These are phyloP conservation scores for Liopterus haemorrhoidalis DNA, from an alignment of 2,888 invertebrate genomes.

Conservation along the genomic window DNA sequence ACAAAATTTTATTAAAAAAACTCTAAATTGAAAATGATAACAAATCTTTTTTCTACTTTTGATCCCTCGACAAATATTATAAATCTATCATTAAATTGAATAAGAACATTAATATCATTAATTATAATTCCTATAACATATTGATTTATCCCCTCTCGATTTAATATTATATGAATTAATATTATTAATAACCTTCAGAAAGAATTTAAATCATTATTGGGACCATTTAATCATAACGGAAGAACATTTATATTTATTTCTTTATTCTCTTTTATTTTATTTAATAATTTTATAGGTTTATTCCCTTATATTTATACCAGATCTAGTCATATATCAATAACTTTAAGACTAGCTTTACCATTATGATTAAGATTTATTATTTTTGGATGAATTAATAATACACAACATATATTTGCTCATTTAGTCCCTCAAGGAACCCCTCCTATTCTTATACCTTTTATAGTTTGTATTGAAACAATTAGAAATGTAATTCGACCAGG, in stretches of 20 bases:
- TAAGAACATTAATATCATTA: conserved; percentile 51
- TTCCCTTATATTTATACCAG: conserved; percentile 67
- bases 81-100: conserved; percentile 55
- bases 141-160: conserved; percentile 53
- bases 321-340: conserved; percentile 58
- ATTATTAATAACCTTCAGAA: conserved; percentile 48
- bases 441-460: conserved; percentile 59
- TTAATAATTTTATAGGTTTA: conserved; percentile 64
- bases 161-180: conserved; percentile 48
- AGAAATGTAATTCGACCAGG: conserved; percentile 66
- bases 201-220: conserved; percentile 56
- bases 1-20: conserved; percentile 34
- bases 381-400: conserved; percentile 58
- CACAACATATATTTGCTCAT: conserved; percentile 59
- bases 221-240: conserved; percentile 46
- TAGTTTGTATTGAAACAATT: conserved; percentile 69
- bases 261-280: conserved; percentile 55
- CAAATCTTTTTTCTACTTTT: conserved; percentile 62
- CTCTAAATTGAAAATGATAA: conserved; percentile 58
- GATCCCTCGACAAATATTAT: conserved; percentile 54
- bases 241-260: conserved; percentile 53
- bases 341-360: conserved; percentile 54
- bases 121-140: conserved; percentile 50
- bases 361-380: conserved; percentile 62
- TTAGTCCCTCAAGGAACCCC: conserved; percentile 66